Conservation (phyloP, 1,140 invertebrate species). For the Trachelipus rathkii region DNA sequence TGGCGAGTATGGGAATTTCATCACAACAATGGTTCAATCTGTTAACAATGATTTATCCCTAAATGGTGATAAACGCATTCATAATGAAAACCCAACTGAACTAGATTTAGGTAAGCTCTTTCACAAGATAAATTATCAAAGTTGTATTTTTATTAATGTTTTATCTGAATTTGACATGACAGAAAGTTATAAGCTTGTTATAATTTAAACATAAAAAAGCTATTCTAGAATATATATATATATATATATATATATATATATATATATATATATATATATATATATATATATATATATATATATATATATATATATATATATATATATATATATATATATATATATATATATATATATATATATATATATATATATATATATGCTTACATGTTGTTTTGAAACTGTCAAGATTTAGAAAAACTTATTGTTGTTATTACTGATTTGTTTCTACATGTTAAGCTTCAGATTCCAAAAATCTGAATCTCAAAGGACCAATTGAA, state of each 20-base stretch:
- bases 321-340: too few species aligned
- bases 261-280: too few species aligned
- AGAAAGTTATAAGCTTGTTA: background rate
- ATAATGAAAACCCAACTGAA: background rate
- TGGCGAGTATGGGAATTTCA: conserved; percentile 85
- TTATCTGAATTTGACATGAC: background rate
- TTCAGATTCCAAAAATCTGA: background rate
- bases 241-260: too few species aligned
- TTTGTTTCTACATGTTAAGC: background rate
- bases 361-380: too few species aligned
- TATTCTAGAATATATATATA: too few species aligned
- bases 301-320: too few species aligned
- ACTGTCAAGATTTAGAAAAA: background rate
- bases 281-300: too few species aligned
- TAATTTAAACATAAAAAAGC: too few species aligned
- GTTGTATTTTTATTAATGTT: background rate
- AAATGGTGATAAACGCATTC: background rate
- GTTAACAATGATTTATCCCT: conserved; percentile 56
- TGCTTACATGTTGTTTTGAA: too few species aligned
- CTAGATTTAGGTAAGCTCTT: background rate
- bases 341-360: too few species aligned
- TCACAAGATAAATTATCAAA: background rate
- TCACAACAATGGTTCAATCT: conserved; percentile 74
- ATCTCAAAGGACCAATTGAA: background rate
- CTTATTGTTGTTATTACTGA: conserved; percentile 13